Evolutionary conservation across 2,113 vertebrate genomes (phyloP).

Genomic region (Gobiocypris rarus): DNA sequence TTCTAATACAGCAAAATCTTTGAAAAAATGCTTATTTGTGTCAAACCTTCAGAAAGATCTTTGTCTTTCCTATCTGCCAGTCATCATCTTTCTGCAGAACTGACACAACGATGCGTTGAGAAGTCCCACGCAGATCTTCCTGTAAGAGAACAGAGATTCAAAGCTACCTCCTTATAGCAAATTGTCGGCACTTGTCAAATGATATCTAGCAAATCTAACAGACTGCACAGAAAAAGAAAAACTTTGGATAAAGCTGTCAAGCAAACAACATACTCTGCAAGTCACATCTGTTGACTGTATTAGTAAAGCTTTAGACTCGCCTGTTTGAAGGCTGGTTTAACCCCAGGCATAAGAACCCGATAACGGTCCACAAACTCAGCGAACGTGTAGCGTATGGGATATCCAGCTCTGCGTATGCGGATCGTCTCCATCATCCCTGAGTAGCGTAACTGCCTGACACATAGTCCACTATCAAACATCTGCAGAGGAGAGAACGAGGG

Average conservation of each 20-base stretch:
- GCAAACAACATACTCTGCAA: neutral
- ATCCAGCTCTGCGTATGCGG: conserved; percentile 92
- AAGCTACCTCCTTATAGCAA: neutral
- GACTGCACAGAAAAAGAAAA: neutral
- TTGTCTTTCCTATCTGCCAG: conserved; percentile 98
- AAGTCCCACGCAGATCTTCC: conserved; percentile 91
- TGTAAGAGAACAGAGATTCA: conserved; percentile 59
- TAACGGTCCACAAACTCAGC: conserved; percentile 98
- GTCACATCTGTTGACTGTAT: neutral
- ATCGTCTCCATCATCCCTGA: conserved; percentile 99
- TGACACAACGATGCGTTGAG: conserved; percentile 87
- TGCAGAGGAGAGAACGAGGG: conserved; percentile 57
- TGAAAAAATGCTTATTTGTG: neutral
- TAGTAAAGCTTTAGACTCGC: conserved; percentile 65
- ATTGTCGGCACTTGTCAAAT: conserved; percentile 12
- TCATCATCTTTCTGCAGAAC: conserved; percentile 90
- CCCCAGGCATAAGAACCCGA: conserved; percentile 91
- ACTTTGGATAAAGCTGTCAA: neutral
- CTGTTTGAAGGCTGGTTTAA: conserved; percentile 96
- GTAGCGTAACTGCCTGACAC: conserved; percentile 95
- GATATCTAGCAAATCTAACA: neutral
- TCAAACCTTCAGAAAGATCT: conserved; percentile 95
- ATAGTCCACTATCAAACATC: conserved; percentile 95
- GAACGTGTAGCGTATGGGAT: conserved; percentile 97
- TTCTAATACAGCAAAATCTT: neutral